phyloP scores from a whole-genome alignment of 2,888 invertebrate genomes.

The Lobophora halterata region DNA sequence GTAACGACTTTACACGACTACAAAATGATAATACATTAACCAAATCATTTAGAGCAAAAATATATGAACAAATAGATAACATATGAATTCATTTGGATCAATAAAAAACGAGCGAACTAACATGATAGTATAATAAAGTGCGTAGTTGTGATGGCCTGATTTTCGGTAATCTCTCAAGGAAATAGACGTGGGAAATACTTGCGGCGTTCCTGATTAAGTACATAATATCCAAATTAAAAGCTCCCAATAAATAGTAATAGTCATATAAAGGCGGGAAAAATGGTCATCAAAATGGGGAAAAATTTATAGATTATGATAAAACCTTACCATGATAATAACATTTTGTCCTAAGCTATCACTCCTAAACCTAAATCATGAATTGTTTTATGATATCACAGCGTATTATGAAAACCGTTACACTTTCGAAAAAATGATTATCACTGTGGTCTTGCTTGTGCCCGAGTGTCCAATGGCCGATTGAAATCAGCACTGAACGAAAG shows the following conservation, averaged over 20 bases:
- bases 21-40: background rate
- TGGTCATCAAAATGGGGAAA: too few relatives aligned
- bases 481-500: conserved; percentile 33
- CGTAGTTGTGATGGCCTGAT: conserved; percentile 11
- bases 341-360: conserved; percentile 40
- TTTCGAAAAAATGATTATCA: conserved; percentile 38
- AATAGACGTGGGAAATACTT: background rate
- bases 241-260: too few relatives aligned
- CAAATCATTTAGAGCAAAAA: conserved; percentile 1
- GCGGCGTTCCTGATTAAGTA: background rate
- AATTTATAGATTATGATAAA: background rate
- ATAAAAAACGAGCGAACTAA: conserved; percentile 2
- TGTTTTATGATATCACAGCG: conserved; percentile 29
- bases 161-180: conserved; percentile 4
- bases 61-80: background rate
- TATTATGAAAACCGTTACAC: conserved; percentile 40
- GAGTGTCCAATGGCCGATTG: conserved; percentile 57
- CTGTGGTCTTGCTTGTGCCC: conserved; percentile 55
- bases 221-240: too few relatives aligned
- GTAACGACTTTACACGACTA: background rate
- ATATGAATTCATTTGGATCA: background rate
- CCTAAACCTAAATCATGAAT: conserved; percentile 48
- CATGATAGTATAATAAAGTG: conserved; percentile 11
- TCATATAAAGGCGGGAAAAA: too few relatives aligned
- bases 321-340: conserved; percentile 66